Base-by-base conservation (phyloP, 2,797 vertebrate species). In the Acestrorhynchus altus region DNA sequence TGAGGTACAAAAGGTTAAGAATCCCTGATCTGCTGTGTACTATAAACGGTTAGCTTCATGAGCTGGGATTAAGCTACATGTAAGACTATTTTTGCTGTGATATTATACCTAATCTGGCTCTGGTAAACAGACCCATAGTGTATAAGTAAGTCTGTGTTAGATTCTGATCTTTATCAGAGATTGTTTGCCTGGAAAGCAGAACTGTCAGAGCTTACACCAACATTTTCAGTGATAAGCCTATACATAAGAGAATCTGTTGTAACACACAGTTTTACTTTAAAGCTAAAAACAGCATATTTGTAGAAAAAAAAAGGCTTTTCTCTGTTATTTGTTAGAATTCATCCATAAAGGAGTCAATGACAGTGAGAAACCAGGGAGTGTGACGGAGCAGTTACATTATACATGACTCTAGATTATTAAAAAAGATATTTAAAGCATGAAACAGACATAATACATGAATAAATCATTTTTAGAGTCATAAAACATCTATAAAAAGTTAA, bases 401-500 rank as follows among this genome's bases (percentile, higher is more conserved):
- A 80, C 26, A 80, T 76, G 78, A 76, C 59, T 71, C 28, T 31
- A n/a, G 67, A 68, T 63, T 75, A 75, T 75, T 80, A 70, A 63
- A 71, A 70, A 71, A 71, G 78, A 80, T 80, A 80, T 80, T 75
- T 80, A 80, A 80, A 70, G 72, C 72, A 75, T 75, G 78, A 75
- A 80, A 76, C 72, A 71, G 72, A 80, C 72, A 80, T 80, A 54
- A 75, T 22, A 63, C 72, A 71, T 80, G 72, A 80, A 80, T 80
- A 80, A 80, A 74, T 80, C 16, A 80, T 80, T 65, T 71, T 63
- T 70, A 75, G n/a, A 75, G 72, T 63, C 72, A 76, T 80, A 70
- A 71, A 65, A 52, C 66, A 68, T 47, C 69, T 65, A 56, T 80
- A 68, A 49, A 71, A 71, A 65, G 47, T 18, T 16, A 51, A 2